Conservation (phyloP, 2,888 invertebrate species). For the Eupithecia pulchellata region DNA sequence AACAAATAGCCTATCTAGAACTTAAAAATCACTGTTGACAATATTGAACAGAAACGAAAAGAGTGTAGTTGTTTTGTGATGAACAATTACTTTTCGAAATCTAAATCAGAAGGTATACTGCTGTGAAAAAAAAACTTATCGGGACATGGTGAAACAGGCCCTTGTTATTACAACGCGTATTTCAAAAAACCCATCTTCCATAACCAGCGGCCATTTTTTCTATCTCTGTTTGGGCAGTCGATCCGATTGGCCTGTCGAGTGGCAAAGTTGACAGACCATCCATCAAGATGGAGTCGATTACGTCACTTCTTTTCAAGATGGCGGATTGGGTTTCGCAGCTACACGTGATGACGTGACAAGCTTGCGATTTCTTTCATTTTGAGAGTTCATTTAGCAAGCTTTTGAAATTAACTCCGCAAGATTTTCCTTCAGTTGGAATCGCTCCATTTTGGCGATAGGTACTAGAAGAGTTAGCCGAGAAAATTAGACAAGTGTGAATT, state of each 20-base stretch:
- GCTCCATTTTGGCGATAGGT: neutral
- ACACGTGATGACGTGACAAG: neutral
- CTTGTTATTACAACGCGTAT: too few relatives aligned
- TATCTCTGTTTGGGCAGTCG: slow-evolving; percentile 35
- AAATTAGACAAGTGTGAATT: too few relatives aligned
- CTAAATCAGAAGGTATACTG: too few relatives aligned
- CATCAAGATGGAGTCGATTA: slow-evolving; percentile 27
- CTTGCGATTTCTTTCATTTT: neutral
- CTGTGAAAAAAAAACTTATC: too few relatives aligned
- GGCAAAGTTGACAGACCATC: slow-evolving; percentile 25
- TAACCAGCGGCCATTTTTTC: slow-evolving; percentile 1
- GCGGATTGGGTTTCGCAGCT: slow-evolving; percentile 4
- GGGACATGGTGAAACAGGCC: too few relatives aligned
- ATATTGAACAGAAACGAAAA: too few relatives aligned
- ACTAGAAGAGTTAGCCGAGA: too few relatives aligned
- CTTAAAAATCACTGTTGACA: too few relatives aligned
- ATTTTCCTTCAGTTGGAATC: neutral
- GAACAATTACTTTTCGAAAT: too few relatives aligned
- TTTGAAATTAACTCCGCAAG: neutral
- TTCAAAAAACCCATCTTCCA: neutral
- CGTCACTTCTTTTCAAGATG: slow-evolving; percentile 13
- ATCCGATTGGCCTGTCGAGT: slow-evolving; percentile 15
- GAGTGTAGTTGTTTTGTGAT: too few relatives aligned
- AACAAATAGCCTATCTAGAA: too few relatives aligned
- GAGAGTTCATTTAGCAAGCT: slow-evolving; percentile 4